Percentiles rank a stretch among this genome's conserved stretches.
These are phyloP conservation scores for Pseudoips prasinana DNA, from an alignment of 2,888 invertebrate genomes.

Conservation along the genomic window DNA sequence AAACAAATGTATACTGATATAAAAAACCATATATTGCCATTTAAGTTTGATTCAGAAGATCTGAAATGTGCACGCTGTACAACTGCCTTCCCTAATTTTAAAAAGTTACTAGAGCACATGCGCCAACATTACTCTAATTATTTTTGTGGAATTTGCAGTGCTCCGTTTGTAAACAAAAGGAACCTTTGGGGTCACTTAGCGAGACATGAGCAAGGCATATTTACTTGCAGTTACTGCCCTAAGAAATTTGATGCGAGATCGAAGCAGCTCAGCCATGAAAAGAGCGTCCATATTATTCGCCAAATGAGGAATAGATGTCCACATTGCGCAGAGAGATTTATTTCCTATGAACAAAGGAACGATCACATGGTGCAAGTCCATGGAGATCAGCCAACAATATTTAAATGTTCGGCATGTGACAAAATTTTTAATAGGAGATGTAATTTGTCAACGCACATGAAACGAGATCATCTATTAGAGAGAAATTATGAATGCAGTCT, in stretches of 20 bases:
- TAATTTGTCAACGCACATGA: conserved; percentile 46
- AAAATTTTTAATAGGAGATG: conserved; percentile 44
- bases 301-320: conserved; percentile 31
- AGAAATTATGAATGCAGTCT: conserved; percentile 43
- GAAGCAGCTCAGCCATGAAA: conserved; percentile 53
- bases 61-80: conserved; percentile 47
- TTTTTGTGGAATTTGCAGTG: conserved; percentile 46
- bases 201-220: conserved; percentile 34
- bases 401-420: conserved; percentile 54
- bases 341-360: conserved; percentile 22
- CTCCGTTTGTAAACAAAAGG: conserved; percentile 11
- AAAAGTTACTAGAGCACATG: conserved; percentile 49
- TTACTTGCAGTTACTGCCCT: conserved; percentile 52
- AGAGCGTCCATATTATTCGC: conserved; percentile 19
- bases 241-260: conserved; percentile 54
- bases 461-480: conserved; percentile 54
- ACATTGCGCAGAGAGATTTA: conserved; percentile 37
- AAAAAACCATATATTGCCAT: conserved; percentile 52
- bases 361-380: conserved; percentile 34
- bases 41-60: conserved; percentile 44
- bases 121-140: conserved; percentile 51
- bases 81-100: conserved; percentile 43
- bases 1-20: conserved; percentile 10
- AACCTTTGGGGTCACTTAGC: conserved; percentile 2
- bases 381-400: conserved; percentile 32